Conservation (phyloP, 2,797 vertebrate species). For the Varecia variegata region DNA sequence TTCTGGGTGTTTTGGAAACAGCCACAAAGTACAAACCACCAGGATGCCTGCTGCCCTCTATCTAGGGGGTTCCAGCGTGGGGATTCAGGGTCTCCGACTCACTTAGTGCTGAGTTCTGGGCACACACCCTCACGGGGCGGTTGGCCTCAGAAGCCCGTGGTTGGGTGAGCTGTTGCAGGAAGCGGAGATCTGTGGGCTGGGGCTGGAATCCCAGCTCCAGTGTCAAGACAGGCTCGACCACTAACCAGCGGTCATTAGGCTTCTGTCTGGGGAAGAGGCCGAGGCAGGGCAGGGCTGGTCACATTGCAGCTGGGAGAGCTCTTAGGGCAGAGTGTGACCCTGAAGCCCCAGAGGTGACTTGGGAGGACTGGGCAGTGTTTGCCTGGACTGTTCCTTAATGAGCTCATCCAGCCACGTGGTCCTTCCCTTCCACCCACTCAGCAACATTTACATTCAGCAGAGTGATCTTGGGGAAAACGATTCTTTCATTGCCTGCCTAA, state of each 20-base stretch:
- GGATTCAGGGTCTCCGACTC: neutral
- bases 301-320: neutral
- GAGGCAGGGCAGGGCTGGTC: too few relatives aligned
- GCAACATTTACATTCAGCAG: conserved; percentile 24
- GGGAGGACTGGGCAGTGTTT: neutral
- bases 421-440: conserved; percentile 9
- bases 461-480: neutral
- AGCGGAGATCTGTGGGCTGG: neutral
- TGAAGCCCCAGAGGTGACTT: neutral
- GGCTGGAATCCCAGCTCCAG: neutral
- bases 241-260: neutral
- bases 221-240: rapidly evolving
- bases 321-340: neutral
- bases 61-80: neutral
- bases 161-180: neutral
- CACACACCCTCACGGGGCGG: rapidly evolving
- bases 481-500: neutral
- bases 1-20: neutral
- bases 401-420: neutral
- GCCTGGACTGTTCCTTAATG: neutral
- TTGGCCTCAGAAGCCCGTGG: neutral
- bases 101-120: neutral
- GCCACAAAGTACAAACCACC: too few relatives aligned
- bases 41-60: neutral
- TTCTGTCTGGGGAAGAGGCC: neutral